A percentile compares a stretch with the other conserved stretches of the same genome.
phyloP scores from a whole-genome alignment of 1,140 invertebrate species.

The Leptinotarsa undecemlineata region DNA sequence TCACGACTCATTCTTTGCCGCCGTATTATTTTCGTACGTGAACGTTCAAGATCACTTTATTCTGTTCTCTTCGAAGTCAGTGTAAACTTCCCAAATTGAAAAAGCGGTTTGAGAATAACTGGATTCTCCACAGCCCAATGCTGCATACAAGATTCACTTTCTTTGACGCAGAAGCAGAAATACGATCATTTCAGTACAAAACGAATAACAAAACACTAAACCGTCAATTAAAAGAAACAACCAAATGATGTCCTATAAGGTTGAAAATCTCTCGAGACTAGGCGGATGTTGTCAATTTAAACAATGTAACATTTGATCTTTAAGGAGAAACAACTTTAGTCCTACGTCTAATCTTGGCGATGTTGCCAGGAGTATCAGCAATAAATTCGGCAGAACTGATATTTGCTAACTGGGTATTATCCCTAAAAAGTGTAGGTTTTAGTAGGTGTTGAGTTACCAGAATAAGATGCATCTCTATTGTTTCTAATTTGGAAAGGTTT shows the following conservation, averaged over 20 bases:
- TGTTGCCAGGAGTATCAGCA: constrained; percentile 22
- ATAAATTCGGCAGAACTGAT: background rate
- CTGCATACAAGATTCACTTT: constrained; percentile 41
- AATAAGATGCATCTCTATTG: too few relatives aligned
- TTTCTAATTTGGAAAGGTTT: too few relatives aligned
- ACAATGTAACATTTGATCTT: constrained; percentile 38
- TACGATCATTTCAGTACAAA: constrained; percentile 1
- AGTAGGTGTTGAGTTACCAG: too few relatives aligned
- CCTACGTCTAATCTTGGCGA: constrained; percentile 22
- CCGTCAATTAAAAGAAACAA: constrained; percentile 19
- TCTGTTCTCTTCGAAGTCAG: background rate
- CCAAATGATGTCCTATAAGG: constrained; percentile 23
- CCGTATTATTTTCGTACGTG: too few relatives aligned
- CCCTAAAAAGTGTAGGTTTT: too few relatives aligned
- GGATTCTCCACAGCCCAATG: background rate
- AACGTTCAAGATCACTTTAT: background rate
- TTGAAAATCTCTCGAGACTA: constrained; percentile 26
- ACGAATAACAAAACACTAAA: constrained; percentile 14
- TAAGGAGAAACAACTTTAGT: constrained; percentile 41
- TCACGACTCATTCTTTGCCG: too few relatives aligned
- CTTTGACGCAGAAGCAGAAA: constrained; percentile 29
- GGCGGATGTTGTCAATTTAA: constrained; percentile 41
- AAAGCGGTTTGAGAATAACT: background rate
- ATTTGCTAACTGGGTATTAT: too few relatives aligned
- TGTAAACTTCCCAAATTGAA: constrained; percentile 1